Evolutionary conservation across 2,888 invertebrate species (phyloP).

Genomic region (Oligia latruncula): DNA sequence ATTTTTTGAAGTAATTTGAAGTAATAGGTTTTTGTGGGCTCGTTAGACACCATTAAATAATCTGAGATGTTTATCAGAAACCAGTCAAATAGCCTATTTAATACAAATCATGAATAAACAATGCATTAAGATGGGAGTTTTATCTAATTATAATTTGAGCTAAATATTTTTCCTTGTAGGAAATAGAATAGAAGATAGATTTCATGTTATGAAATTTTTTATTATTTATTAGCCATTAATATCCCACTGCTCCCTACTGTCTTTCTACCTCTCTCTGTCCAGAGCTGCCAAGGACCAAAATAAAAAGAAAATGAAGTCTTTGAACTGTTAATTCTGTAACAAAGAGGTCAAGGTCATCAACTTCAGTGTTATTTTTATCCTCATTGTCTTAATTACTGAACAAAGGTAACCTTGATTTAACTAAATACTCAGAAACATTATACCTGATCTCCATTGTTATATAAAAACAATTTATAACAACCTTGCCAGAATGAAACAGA

Average conservation of each 20-base stretch:
- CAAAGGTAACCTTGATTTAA: conserved; percentile 40
- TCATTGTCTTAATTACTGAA: conserved; percentile 27
- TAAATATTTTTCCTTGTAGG: neutral
- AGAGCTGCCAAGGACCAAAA: neutral
- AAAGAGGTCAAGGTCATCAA: conserved; percentile 15
- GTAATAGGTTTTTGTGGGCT: too few relatives aligned
- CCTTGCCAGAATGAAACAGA: conserved; percentile 5
- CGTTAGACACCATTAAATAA: too few relatives aligned
- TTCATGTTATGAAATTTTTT: neutral
- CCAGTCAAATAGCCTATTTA: too few relatives aligned
- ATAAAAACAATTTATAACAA: conserved; percentile 19
- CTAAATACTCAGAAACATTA: conserved; percentile 9
- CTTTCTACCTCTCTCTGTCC: neutral
- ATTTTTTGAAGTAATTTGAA: too few relatives aligned
- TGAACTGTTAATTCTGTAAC: neutral
- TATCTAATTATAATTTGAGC: neutral
- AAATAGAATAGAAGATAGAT: neutral
- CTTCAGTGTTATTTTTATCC: conserved; percentile 24
- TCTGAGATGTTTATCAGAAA: too few relatives aligned
- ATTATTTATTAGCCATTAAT: neutral
- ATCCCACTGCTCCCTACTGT: neutral
- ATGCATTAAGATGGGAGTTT: neutral
- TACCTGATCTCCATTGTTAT: conserved; percentile 35
- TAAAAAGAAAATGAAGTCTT: neutral
- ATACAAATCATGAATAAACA: neutral